Base-by-base conservation (phyloP, 2,113 vertebrate genomes). In the Pandion haliaetus region DNA sequence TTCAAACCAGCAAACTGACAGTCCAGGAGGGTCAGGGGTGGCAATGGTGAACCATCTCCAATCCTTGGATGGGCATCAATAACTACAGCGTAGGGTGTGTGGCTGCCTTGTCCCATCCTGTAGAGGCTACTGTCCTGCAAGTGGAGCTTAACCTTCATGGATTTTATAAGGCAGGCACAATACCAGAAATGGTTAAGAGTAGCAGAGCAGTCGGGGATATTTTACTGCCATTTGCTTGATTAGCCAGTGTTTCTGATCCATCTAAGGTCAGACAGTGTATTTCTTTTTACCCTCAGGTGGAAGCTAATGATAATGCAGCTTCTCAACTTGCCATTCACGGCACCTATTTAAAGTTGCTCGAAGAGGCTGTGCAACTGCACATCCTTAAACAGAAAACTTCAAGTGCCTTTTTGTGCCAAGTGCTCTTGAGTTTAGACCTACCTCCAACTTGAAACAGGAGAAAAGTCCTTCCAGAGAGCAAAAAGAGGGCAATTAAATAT, bases 221-320 rank as follows among this genome's bases (percentile, higher is more conserved):
- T 93, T 91, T 67, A 78, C 80, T 83, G 91, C 67, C 16, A 7
- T 90, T 94, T 72, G n/a, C 79, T 78, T 29, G 47, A 88, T 49
- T 49, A 79, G 80, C 57, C 88, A 67, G 28, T 44, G 61, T 40
- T 85, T 83, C 72, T 88, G 84, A 59, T 54, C 45, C 36, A 36
- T 49, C 55, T 17, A 12, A 93, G 90, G 90, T 90, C 82, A 90
- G 93, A 18, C 42, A 82, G 69, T 0, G 10, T 7, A 20, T 80
- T 96, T 61, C 9, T 40, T 80, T 66, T 81, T 76, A 77, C 77
- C 92, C 92, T 86, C 65, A 66, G 90, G 95, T 95, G 66, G 36
- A 73, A 88, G 72, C 55, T 77, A 66, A 92, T 57, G 82, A 44
- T 45, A 61, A 91, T 44, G 72, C 52, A 84, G 79, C 72, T 85